Base-by-base conservation (phyloP, 2,797 vertebrate species). In the Emys orbicularis region DNA sequence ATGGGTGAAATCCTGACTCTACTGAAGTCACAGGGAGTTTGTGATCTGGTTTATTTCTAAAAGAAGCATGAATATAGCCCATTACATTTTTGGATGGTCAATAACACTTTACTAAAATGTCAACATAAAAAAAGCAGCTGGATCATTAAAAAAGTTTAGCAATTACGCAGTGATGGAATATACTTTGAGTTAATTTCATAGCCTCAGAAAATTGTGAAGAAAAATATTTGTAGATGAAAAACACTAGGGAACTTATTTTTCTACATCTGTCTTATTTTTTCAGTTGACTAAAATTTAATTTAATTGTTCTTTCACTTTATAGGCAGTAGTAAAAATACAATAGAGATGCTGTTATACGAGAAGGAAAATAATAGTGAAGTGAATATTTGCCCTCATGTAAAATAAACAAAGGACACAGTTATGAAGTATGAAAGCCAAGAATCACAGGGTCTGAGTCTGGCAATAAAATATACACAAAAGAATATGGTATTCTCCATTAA, bases 61-160 rank as follows among this genome's bases (percentile, higher is more conserved):
- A 95, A 91, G 72, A 95, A 96, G 84, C 50, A 57, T 44, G 23
- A 94, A 92, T 34, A 18, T 79, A 90, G 96, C 88, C 92, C 95
- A 96, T 90, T 83, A 61, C 16, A 74, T 85, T 95, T 47, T 47
- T 90, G 82, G 81, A 90, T 82, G 83, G 91, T 95, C 95, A 97
- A 94, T 50, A 94, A 91, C 85, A 88, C 25, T 88, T 94, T 86
- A 13, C 57, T 72, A 79, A 84, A 87, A 89, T 59, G 77, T 87
- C 90, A 95, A 81, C 81, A 91, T 89, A 84, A 96, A 96, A 91
- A 61, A 84, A 88, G 18, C 3, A 68, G 19, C 29, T 77, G 0
- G n/a, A 96, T 90, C 90, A 96, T 97, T 96, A 93, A 97, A 97
- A 95, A 9, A 29, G 29, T n/a, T 95, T 84, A n/a, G 93, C 89